Percentiles rank a stretch among this genome's conserved stretches.
phyloP scores from a whole-genome alignment of 1,140 invertebrate species.

The Tenebrio molitor region DNA sequence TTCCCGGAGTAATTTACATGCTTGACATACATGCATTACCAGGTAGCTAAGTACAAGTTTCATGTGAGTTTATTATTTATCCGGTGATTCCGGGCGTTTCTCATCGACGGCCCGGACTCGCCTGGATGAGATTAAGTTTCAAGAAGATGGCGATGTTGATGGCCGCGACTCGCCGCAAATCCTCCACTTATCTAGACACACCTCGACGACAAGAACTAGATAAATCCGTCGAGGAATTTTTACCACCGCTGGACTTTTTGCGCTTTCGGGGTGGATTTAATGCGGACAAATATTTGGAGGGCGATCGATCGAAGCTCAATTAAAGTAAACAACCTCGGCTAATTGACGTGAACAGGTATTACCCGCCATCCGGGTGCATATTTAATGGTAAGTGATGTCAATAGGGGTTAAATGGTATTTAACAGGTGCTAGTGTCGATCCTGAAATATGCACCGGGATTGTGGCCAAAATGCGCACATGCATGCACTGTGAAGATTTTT shows the following conservation, averaged over 20 bases:
- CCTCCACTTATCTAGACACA: constrained; percentile 1
- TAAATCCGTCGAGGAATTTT: not conserved
- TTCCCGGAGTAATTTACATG: constrained; percentile 58
- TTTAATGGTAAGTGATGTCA: constrained; percentile 62
- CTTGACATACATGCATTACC: constrained; percentile 58
- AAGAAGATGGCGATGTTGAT: not conserved
- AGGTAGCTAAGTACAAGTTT: constrained; percentile 59
- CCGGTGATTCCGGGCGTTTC: constrained; percentile 4
- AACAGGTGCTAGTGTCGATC: constrained; percentile 57
- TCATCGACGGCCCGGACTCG: not conserved
- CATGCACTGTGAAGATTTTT: no score
- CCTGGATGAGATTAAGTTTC: constrained; percentile 19
- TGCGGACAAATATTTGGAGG: constrained; percentile 17
- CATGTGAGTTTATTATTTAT: constrained; percentile 57
- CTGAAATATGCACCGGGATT: constrained; percentile 25
- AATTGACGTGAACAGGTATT: constrained; percentile 62
- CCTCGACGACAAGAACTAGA: not conserved
- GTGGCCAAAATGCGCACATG: no score
- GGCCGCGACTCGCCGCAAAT: not conserved
- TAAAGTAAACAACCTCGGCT: constrained; percentile 61
- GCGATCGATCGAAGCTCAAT: constrained; percentile 57
- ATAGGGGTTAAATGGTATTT: constrained; percentile 61
- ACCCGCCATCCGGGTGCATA: constrained; percentile 58
- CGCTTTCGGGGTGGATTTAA: not conserved
- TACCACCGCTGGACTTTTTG: no score